phyloP scores from a whole-genome alignment of 2,888 invertebrate genomes.

The Diplolepis rosae region DNA sequence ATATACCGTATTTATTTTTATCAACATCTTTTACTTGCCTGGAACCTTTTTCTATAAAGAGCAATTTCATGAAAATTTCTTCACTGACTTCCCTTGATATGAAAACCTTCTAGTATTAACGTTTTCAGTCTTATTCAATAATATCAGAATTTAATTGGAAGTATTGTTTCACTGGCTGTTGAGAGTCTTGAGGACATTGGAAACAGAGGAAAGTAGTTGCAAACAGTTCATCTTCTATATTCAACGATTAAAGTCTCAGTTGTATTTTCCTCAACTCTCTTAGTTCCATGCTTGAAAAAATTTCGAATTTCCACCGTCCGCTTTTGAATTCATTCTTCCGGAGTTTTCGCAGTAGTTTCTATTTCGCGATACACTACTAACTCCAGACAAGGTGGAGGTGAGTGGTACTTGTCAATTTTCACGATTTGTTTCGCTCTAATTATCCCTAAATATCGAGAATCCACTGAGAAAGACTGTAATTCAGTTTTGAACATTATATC shows the following conservation, averaged over 20 bases:
- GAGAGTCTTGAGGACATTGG: slow-evolving; percentile 8
- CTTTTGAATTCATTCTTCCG: background rate
- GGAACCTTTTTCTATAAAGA: too few relatives aligned
- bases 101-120: slow-evolving; percentile 13
- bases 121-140: slow-evolving; percentile 1
- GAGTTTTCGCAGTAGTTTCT: slow-evolving; percentile 15
- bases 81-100: too few relatives aligned
- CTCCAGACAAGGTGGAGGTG: slow-evolving; percentile 2
- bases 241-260: background rate
- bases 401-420: slow-evolving; percentile 8
- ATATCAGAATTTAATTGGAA: slow-evolving; percentile 18
- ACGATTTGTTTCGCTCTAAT: slow-evolving; percentile 21
- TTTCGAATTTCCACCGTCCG: slow-evolving; percentile 19
- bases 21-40: too few relatives aligned
- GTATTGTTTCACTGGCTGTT: slow-evolving; percentile 22
- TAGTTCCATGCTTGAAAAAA: slow-evolving; percentile 12
- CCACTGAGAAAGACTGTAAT: background rate
- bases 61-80: too few relatives aligned
- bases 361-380: slow-evolving; percentile 5
- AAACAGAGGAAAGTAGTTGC: slow-evolving; percentile 19
- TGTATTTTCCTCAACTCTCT: background rate
- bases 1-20: too few relatives aligned
- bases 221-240: slow-evolving; percentile 16
- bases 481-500: background rate
- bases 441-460: background rate